phyloP scores from a whole-genome alignment of 2,888 invertebrate genomes.

The Caenorhabditis imperialis region DNA sequence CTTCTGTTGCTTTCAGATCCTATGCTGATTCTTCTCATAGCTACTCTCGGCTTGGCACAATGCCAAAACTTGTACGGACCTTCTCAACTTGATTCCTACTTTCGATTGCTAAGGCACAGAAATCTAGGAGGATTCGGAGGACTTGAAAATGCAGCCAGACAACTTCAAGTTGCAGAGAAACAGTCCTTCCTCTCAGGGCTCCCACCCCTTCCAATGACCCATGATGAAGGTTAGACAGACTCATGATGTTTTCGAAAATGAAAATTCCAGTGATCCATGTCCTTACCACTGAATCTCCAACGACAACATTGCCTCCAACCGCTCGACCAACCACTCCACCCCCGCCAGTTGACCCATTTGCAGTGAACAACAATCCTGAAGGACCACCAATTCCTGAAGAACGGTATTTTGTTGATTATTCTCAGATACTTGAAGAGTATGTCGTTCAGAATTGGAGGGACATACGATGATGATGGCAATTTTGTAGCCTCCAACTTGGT shows the following conservation, averaged over 20 bases:
- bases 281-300: constrained; percentile 51
- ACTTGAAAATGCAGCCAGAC: constrained; percentile 25
- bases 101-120: constrained; percentile 33
- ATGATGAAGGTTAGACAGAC: constrained; percentile 46
- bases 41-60: constrained; percentile 3
- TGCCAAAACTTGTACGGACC: constrained; percentile 50
- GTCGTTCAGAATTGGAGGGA: constrained; percentile 47
- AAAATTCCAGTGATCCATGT: constrained; percentile 39
- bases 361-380: constrained; percentile 41
- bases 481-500: constrained; percentile 46
- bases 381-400: constrained; percentile 55
- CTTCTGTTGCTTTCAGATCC: constrained; percentile 9
- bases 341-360: constrained; percentile 40
- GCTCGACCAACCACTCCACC: constrained; percentile 54
- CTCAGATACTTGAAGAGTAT: not conserved
- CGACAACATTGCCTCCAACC: constrained; percentile 37
- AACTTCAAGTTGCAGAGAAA: constrained; percentile 30
- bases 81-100: constrained; percentile 49
- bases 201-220: constrained; percentile 58
- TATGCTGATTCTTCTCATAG: constrained; percentile 18
- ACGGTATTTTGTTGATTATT: constrained; percentile 13
- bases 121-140: constrained; percentile 49
- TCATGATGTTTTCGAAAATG: not conserved
- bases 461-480: constrained; percentile 56
- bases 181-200: constrained; percentile 48